Percentiles rank a stretch among this genome's conserved stretches.
Evolutionary conservation across 2,113 vertebrate species (phyloP).

Genomic region (Spea bombifrons): DNA sequence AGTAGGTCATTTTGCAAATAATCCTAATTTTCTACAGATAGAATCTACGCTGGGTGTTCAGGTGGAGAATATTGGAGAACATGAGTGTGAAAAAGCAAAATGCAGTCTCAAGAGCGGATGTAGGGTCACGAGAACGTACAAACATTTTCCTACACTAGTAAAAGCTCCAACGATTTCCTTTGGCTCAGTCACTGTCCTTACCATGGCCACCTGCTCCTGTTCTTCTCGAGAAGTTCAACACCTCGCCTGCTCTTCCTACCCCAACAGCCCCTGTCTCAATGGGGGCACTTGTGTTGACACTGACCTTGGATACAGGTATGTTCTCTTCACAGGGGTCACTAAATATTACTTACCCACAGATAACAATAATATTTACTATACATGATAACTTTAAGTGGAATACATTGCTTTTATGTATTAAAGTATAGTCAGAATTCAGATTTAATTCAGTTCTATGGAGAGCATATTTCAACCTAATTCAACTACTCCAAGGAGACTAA

Average conservation of each 20-base stretch:
- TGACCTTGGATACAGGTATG: slow-evolving; percentile 75
- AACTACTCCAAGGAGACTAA: too few species aligned
- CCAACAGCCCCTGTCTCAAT: slow-evolving; percentile 75
- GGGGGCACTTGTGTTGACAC: slow-evolving; percentile 77
- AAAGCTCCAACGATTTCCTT: slow-evolving; percentile 66
- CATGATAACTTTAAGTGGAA: too few species aligned
- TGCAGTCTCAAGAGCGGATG: slow-evolving; percentile 73
- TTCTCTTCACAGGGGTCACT: background rate
- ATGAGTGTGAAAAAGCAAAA: slow-evolving; percentile 71
- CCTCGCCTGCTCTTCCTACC: slow-evolving; percentile 74
- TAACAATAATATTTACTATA: too few species aligned
- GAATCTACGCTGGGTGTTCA: slow-evolving; percentile 70
- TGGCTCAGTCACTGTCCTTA: slow-evolving; percentile 70
- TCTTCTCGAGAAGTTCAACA: slow-evolving; percentile 66
- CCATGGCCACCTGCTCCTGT: slow-evolving; percentile 69
- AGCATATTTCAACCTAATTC: too few species aligned
- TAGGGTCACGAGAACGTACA: slow-evolving; percentile 64
- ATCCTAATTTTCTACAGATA: slow-evolving; percentile 63
- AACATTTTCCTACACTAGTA: slow-evolving; percentile 64
- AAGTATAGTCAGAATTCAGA: too few species aligned
- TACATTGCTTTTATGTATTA: too few species aligned
- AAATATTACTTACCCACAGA: too few species aligned
- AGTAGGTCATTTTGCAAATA: too few species aligned
- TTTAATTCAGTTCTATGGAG: too few species aligned
- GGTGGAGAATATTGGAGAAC: slow-evolving; percentile 74